Conservation (phyloP, 2,797 vertebrate genomes). For the Crenuchus spilurus region DNA sequence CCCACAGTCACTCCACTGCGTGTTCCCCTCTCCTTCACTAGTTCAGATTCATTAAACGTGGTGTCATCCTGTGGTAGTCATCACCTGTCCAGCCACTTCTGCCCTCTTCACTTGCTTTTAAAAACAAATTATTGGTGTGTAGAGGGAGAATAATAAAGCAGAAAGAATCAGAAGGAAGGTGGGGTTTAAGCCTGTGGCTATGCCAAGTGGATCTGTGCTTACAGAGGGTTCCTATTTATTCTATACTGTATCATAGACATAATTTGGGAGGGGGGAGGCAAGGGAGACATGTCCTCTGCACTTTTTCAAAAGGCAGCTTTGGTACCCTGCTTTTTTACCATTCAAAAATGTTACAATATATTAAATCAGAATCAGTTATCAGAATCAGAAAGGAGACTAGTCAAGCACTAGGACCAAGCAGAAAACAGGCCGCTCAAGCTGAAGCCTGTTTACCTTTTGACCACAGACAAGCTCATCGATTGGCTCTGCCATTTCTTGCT, state of each 20-base stretch:
- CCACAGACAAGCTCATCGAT: no score
- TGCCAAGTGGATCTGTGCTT: slow-evolving; percentile 10
- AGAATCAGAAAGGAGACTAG: no score
- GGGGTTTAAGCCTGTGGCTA: slow-evolving; percentile 24
- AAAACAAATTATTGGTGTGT: slow-evolving; percentile 49
- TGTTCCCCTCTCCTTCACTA: slow-evolving; percentile 39
- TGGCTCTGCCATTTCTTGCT: no score
- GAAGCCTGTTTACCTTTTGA: no score
- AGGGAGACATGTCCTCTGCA: no score
- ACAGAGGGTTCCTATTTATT: slow-evolving; percentile 3
- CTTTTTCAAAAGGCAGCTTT: no score
- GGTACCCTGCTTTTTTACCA: not conserved
- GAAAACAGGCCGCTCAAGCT: no score
- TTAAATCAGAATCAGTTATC: no score
- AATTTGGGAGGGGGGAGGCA: no score
- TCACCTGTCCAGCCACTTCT: slow-evolving; percentile 57
- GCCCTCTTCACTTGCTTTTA: slow-evolving; percentile 45
- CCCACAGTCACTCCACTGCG: slow-evolving; percentile 6
- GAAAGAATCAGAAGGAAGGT: slow-evolving; percentile 53
- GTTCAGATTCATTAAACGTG: slow-evolving; percentile 66
- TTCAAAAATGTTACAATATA: no score
- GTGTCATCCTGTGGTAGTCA: slow-evolving; percentile 62
- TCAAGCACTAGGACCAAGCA: no score
- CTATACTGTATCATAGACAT: not conserved
- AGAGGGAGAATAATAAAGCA: slow-evolving; percentile 43